Base-by-base conservation (phyloP, 2,797 vertebrate species). In the Fringilla coelebs region DNA sequence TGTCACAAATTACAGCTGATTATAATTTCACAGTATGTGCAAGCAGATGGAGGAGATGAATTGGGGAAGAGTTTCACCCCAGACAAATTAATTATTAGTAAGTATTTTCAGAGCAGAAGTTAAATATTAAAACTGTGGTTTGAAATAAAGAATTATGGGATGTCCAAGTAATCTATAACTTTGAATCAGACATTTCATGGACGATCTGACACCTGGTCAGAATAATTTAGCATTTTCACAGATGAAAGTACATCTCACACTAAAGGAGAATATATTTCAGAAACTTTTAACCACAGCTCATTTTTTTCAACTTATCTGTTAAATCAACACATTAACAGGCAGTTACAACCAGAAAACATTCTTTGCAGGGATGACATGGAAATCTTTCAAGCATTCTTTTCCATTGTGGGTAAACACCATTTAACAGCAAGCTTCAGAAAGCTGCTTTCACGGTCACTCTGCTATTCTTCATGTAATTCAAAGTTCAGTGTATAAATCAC, bases 1-100 rank as follows among this genome's bases (percentile, higher is more conserved):
- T 96, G 94, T 97, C 97, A 97, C 97, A 98, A 98, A 98, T 97
- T 98, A 98, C 95, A 96, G 96, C 97, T 98, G 97, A 98, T 98
- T 98, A 98, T 96, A 98, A 97, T 97, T 98, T 97, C 94, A 90
- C 97, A 97, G 97, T 97, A 97, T 98, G 97, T 96, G 96, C 94
- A 97, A 98, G 91, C 98, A 98, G 98, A 98, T 98, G 98, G 97
- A 97, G 91, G 95, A 97, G 93, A 96, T 78, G 96, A 97, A 98
- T 96, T 97, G 96, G 96, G 96, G 97, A 97, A 96, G 91, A 97
- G 95, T 97, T 98, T 96, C 90, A 97, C 96, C 96, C 93, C 94
- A 95, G 93, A 96, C 85, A 98, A 97, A 97, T 96, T 97, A 96
- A 98, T 97, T 96, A 96, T 97, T 97, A 96, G 97, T 97, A 98